Conservation (phyloP, 2,113 vertebrate genomes). For the Dipodomys ordii region DNA sequence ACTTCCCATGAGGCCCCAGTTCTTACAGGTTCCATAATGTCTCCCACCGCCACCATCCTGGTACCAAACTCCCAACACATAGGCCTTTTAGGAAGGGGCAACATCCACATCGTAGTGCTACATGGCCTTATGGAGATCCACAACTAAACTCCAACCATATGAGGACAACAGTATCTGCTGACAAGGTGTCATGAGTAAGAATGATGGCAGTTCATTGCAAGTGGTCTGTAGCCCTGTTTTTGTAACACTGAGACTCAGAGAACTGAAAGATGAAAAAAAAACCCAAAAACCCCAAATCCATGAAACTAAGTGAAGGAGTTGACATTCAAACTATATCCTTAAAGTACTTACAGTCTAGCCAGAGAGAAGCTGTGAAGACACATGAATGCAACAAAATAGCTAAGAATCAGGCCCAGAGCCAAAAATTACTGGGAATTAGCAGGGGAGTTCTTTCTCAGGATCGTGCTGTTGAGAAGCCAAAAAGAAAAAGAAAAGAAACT, state of each 20-base stretch:
- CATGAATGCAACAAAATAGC: background rate
- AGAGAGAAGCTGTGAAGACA: background rate
- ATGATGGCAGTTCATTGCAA: background rate
- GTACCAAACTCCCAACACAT: background rate
- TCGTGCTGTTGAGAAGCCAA: background rate
- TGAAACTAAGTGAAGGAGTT: conserved; percentile 7
- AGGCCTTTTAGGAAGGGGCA: background rate
- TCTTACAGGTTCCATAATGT: background rate
- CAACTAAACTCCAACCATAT: conserved; percentile 10
- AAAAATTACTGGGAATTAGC: background rate
- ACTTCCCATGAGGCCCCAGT: too few species aligned
- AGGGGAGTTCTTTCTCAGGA: background rate
- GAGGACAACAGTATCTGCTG: background rate
- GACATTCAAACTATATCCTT: background rate
- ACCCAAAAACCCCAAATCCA: too few species aligned
- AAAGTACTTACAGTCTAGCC: background rate
- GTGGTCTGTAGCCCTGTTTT: background rate
- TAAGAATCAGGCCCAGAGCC: background rate
- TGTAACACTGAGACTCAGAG: conserved; percentile 31
- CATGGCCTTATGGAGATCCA: background rate
- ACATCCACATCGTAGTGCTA: background rate
- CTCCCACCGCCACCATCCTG: background rate
- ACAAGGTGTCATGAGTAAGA: background rate
- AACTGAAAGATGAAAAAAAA: background rate
- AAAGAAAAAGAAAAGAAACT: conserved; percentile 1